Base-by-base conservation (phyloP, 2,113 vertebrate species). In the Scophthalmus maximus region DNA sequence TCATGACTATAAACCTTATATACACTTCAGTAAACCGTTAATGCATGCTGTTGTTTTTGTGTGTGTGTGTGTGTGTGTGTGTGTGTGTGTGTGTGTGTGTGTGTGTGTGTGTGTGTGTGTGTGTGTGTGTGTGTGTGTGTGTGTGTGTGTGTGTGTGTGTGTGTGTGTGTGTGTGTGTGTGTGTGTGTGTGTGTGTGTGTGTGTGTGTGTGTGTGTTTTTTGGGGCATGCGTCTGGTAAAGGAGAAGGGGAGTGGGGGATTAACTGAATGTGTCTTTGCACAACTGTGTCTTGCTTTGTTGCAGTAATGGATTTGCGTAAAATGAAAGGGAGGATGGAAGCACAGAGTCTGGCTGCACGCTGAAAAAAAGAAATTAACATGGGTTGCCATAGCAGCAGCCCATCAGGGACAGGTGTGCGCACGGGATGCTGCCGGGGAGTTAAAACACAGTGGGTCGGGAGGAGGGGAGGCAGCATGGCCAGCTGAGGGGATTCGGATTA, bases 331-430 rank as follows among this genome's bases (percentile, higher is more conserved):
- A 80, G 81, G 76, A 78, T 77, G 78, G 80, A 84, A 78, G 78
- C 87, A 68, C 66, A 64, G 87, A 89, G 84, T 86, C 87, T 72
- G 71, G 76, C 72, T 68, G 67, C 70, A 50, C 50, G 68, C 70
- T 69, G 73, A 72, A 59, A 76, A 70, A 82, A 59, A 76, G 68
- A 82, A 87, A 86, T 73, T 62, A 65, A 83, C 77, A 83, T 79
- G 52, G 53, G 91, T 92, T 93, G 72, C 89, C 81, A 92, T 92
- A 81, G 89, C 78, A 91, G 68, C 85, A 61, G 77, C 68, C 79
- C 81, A 79, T 77, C 38, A 80, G 83, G 91, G 76, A 89, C 85
- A 88, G 79, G 82, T 89, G 83, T 82, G 73, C 84, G 71, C 79
- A 53, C 64, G 86, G 75, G 83, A 81, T 83, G 86, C 78, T 69